Percentiles rank a stretch among this genome's conserved stretches.
Conservation (phyloP, 2,113 vertebrate genomes). For the Salminus brasiliensis region DNA sequence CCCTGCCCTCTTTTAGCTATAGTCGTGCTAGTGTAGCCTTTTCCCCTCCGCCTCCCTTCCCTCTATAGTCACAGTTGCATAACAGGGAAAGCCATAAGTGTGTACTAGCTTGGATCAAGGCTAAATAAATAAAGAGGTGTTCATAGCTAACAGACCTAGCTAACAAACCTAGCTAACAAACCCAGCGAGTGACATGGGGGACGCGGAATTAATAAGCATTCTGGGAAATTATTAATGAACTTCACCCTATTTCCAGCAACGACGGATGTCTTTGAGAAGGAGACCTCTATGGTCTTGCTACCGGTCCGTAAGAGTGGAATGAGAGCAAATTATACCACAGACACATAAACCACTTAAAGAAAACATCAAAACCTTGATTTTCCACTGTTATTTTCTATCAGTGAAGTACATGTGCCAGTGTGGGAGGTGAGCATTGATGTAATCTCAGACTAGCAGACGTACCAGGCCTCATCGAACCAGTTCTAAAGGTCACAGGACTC, state of each 20-base stretch:
- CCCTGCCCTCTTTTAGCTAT: constrained; percentile 7
- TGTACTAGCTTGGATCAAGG: constrained; percentile 15
- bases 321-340: background rate
- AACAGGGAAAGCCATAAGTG: constrained; percentile 21
- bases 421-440: constrained; percentile 36
- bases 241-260: background rate
- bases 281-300: background rate
- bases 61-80: constrained; percentile 20
- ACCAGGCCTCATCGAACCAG: constrained; percentile 9
- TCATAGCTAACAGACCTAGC: constrained; percentile 9
- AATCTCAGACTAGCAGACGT: constrained; percentile 9
- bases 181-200: background rate
- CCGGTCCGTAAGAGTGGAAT: background rate
- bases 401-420: constrained; percentile 8
- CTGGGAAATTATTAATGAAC: constrained; percentile 1
- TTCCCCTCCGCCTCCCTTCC: constrained; percentile 31
- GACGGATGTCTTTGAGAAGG: background rate
- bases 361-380: constrained; percentile 26
- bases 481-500: constrained; percentile 42
- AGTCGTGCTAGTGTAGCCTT: constrained; percentile 11
- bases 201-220: background rate
- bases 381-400: background rate
- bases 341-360: background rate
- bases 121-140: constrained; percentile 7
- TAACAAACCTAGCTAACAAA: no score